Conservation (phyloP, 2,113 vertebrate species). For the Carassius auratus region DNA sequence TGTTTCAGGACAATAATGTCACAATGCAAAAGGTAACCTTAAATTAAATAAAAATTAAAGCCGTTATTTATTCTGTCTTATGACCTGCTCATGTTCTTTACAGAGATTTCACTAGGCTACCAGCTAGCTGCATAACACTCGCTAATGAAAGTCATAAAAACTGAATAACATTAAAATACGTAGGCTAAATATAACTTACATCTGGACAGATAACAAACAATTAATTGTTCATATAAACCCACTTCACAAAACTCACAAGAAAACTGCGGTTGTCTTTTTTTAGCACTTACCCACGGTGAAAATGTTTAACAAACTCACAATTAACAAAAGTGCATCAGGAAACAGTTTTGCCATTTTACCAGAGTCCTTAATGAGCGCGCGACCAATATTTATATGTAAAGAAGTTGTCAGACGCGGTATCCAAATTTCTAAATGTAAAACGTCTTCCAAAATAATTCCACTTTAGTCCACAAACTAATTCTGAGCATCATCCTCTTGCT, state of each 20-base stretch:
- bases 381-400: background rate
- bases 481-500: background rate
- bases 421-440: background rate
- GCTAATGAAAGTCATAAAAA: background rate
- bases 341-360: constrained; percentile 15
- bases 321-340: background rate
- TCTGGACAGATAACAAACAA: background rate
- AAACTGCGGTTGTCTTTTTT: background rate
- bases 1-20: background rate
- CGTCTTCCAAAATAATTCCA: constrained; percentile 4
- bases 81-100: background rate
- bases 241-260: background rate
- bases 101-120: background rate
- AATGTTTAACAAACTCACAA: constrained; percentile 29
- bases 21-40: background rate
- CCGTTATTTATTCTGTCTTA: background rate
- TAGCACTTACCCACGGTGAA: constrained; percentile 25
- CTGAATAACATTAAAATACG: background rate
- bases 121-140: background rate
- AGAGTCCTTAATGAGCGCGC: background rate
- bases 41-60: background rate
- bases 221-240: background rate
- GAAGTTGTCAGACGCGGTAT: background rate
- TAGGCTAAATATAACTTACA: background rate
- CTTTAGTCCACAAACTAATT: background rate